These are phyloP conservation scores for Nematopogon swammerdamellus DNA, from an alignment of 2,888 invertebrate genomes.

Conservation along the genomic window DNA sequence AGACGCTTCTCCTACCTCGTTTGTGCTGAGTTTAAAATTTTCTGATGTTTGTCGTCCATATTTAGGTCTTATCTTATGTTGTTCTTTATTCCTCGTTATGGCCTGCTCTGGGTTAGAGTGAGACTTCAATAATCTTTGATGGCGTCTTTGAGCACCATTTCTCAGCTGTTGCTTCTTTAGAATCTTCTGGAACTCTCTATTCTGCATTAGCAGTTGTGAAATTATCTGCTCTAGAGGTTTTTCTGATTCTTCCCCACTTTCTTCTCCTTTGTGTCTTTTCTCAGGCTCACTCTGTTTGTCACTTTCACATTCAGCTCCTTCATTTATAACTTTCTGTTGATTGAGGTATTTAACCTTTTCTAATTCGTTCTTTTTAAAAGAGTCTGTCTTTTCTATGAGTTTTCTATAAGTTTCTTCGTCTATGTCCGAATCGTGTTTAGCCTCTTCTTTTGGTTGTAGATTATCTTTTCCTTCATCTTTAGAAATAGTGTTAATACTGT, in stretches of 20 bases:
- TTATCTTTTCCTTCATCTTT: slow-evolving; percentile 27
- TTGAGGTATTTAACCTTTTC: slow-evolving; percentile 49
- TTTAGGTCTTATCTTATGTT: slow-evolving; percentile 32
- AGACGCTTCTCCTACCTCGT: slow-evolving; percentile 16
- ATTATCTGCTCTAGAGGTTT: slow-evolving; percentile 75
- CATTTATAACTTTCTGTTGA: slow-evolving; percentile 45
- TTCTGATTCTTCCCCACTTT: slow-evolving; percentile 36
- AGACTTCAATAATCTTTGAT: slow-evolving; percentile 54
- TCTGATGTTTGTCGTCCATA: slow-evolving; percentile 36
- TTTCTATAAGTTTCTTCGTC: slow-evolving; percentile 47
- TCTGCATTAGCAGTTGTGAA: slow-evolving; percentile 78
- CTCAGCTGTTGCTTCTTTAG: slow-evolving; percentile 68
- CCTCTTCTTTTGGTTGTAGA: slow-evolving; percentile 18
- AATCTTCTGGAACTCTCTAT: slow-evolving; percentile 76
- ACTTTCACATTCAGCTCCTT: slow-evolving; percentile 34
- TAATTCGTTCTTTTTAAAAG: slow-evolving; percentile 50
- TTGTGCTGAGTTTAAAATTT: slow-evolving; percentile 20
- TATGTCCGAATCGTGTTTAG: slow-evolving; percentile 38
- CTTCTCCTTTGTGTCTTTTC: slow-evolving; percentile 18
- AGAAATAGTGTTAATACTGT: slow-evolving; percentile 44
- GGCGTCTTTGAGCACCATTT: slow-evolving; percentile 49
- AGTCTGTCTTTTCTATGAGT: slow-evolving; percentile 51
- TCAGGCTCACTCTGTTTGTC: slow-evolving; percentile 21
- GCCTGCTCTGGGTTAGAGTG: slow-evolving; percentile 50
- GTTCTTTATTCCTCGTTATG: slow-evolving; percentile 30